A percentile compares a stretch with the other conserved stretches of the same genome.
Evolutionary conservation across 2,888 invertebrate species (phyloP).

Genomic region (Mimumesa dahlbomi): DNA sequence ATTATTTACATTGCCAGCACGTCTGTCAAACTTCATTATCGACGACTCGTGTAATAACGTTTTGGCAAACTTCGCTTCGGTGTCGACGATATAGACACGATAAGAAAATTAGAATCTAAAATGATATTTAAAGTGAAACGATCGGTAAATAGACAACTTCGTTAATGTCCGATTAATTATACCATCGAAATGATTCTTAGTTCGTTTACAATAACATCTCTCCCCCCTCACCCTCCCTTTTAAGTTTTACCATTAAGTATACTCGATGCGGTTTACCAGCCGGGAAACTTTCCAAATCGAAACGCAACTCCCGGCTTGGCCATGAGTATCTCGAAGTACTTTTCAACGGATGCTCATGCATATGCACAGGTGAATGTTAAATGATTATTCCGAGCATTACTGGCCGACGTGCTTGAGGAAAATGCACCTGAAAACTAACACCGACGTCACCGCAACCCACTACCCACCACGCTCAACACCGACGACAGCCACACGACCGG

Average conservation of each 20-base stretch:
- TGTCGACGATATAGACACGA: not conserved
- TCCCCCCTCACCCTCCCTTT: too few species aligned
- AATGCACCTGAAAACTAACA: constrained; percentile 48
- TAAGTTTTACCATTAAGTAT: too few species aligned
- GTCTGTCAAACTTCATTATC: constrained; percentile 23
- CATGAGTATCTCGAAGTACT: constrained; percentile 39
- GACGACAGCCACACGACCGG: constrained; percentile 20
- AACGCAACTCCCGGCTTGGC: constrained; percentile 3
- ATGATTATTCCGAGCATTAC: constrained; percentile 51
- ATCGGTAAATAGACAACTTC: too few species aligned
- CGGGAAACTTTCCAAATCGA: constrained; percentile 29
- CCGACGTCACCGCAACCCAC: constrained; percentile 12
- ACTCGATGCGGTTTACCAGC: constrained; percentile 32
- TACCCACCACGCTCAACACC: constrained; percentile 31
- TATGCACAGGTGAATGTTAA: constrained; percentile 45
- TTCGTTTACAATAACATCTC: too few species aligned
- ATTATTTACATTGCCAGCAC: constrained; percentile 17
- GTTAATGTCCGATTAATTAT: too few species aligned
- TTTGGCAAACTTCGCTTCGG: not conserved
- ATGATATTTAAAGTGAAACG: too few species aligned
- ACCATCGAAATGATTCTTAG: too few species aligned
- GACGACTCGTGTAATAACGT: not conserved
- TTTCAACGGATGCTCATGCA: constrained; percentile 45
- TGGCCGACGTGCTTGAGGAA: constrained; percentile 28
- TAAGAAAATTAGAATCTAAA: too few species aligned